Base-by-base conservation (phyloP, 2,888 invertebrate species). In the Trissolcus japonicus region DNA sequence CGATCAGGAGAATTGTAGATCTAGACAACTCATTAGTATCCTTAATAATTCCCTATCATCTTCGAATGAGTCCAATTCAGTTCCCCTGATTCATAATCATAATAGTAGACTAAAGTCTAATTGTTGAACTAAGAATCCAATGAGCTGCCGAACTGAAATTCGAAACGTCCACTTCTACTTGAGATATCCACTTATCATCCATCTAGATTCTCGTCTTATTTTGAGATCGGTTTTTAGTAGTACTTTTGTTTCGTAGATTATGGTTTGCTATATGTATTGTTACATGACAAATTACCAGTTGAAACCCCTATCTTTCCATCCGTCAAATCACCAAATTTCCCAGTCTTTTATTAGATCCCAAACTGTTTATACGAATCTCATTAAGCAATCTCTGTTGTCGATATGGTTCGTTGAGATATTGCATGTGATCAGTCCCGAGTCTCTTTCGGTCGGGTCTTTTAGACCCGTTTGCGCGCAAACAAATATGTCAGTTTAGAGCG, bases 261-360 rank as follows among this genome's bases (percentile, higher is more conserved):
- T 67, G 56, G 73, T 66, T 74, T 67, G 67, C 61, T 74, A 43
- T 74, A 73, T 73, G 73, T 73, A 73, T 73, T 66, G 61, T 73
- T 73, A 73, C 73, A 66, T 73, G 72, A 73, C 60, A n/a, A 17
- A 11, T 40, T 60, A 41, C 19, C 60, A 46, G 46, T 46, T 46
- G 16, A 46, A 46, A 1, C 46, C 46, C 14, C 35, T 11, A 29
- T 4, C 16, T 46, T 6, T 46, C n/a, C 46, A 35, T 16, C 29
- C 51, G 57, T 13, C 2, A 16, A 43, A 25, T 35, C 14, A 17
- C 19, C 21, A 53, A 50, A 35, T 9, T 35, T 35, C 35, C 35
- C 35, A 2, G 7, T 35, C 35, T 35, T 35, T 35, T 35, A 9
- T 35, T 11, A 35, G 11, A 35, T 11, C 35, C 35, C 9, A 11